Conservation (phyloP, 2,888 invertebrate species). For the Zygaena filipendulae region DNA sequence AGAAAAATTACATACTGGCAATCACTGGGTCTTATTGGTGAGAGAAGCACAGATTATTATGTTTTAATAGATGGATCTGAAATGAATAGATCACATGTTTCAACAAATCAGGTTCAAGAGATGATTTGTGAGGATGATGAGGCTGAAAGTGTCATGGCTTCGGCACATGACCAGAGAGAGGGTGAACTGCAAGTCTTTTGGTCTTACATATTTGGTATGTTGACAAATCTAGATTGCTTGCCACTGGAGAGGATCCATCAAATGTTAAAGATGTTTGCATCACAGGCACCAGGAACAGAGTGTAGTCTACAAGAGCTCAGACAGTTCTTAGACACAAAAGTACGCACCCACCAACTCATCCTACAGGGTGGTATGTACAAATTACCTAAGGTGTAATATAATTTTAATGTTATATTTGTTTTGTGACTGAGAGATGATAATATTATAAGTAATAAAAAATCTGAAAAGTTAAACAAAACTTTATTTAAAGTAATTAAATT, state of each 20-base stretch:
- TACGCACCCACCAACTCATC: constrained; percentile 87
- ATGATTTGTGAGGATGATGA: constrained; percentile 90
- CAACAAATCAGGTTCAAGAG: constrained; percentile 65
- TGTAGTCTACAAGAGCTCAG: constrained; percentile 89
- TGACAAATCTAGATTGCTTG: constrained; percentile 92
- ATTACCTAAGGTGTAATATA: constrained; percentile 75
- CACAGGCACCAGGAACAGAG: constrained; percentile 90
- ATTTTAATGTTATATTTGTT: constrained; percentile 5
- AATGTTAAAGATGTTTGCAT: constrained; percentile 97
- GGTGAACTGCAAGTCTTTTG: constrained; percentile 95
- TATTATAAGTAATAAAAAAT: constrained; percentile 25
- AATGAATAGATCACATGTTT: constrained; percentile 62
- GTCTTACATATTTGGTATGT: constrained; percentile 97
- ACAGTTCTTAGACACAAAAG: constrained; percentile 92
- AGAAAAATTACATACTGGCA: constrained; percentile 95
- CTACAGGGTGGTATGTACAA: constrained; percentile 90
- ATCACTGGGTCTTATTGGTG: constrained; percentile 87
- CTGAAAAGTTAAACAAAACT: constrained; percentile 44
- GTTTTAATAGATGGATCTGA: constrained; percentile 74
- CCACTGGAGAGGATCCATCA: constrained; percentile 94
- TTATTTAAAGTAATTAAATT: constrained; percentile 48
- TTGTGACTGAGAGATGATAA: constrained; percentile 3
- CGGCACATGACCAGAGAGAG: constrained; percentile 92
- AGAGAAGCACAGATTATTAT: constrained; percentile 80
- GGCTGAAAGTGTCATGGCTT: constrained; percentile 93